Conservation (phyloP, 92 coral and sea anemone species). For the Hydrozoanthus gracilis region DNA sequence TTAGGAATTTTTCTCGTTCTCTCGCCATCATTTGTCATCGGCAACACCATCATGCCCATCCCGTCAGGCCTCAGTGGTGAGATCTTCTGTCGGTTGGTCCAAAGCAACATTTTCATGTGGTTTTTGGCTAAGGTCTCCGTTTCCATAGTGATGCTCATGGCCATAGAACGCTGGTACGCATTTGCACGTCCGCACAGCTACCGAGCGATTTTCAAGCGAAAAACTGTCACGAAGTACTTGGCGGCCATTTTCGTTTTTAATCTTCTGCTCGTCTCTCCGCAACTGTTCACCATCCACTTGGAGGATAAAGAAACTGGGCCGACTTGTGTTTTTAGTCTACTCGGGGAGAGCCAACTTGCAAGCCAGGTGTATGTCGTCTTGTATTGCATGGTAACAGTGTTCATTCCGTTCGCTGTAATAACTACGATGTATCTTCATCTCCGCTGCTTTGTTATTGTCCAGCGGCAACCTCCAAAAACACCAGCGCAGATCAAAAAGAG, state of each 20-base stretch:
- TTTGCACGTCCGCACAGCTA: background rate
- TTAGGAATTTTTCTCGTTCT: too few relatives aligned
- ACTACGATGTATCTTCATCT: background rate
- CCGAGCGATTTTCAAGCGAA: background rate
- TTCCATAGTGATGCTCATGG: conserved; percentile 2
- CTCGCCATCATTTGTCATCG: conserved; percentile 3
- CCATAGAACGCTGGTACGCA: conserved; percentile 12
- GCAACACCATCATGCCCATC: conserved; percentile 1
- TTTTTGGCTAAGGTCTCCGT: conserved; percentile 7
- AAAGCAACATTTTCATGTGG: conserved; percentile 1
- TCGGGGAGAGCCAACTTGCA: background rate
- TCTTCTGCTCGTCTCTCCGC: background rate
- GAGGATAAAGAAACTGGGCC: background rate
- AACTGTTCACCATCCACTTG: conserved; percentile 1
- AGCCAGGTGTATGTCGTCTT: conserved; percentile 2
- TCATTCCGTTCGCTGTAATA: background rate
- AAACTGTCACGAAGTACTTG: background rate
- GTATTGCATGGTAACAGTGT: background rate
- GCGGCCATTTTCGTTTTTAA: background rate
- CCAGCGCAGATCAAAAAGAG: background rate
- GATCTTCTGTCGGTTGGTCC: background rate
- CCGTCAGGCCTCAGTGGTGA: background rate
- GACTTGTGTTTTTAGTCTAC: background rate
- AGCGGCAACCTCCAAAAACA: background rate
- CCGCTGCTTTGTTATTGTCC: background rate